Percentiles rank a stretch among this genome's conserved stretches.
Conservation (phyloP, 2,797 vertebrate genomes). For the Chelon auratus region DNA sequence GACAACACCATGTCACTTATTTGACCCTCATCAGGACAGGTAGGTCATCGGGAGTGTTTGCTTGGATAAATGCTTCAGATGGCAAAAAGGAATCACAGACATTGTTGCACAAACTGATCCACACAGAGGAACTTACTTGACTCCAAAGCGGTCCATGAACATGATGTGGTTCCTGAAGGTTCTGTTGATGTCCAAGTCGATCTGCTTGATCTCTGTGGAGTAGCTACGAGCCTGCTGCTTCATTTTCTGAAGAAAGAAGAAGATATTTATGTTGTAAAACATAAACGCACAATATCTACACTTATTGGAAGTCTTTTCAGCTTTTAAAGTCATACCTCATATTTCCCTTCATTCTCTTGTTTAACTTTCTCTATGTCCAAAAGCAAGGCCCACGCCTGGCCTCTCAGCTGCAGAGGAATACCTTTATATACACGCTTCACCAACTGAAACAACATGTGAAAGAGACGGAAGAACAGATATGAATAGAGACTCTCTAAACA, state of each 20-base stretch:
- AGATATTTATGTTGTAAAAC: neutral
- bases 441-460: slow-evolving; percentile 78
- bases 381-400: slow-evolving; percentile 89
- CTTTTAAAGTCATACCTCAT: slow-evolving; percentile 82
- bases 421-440: slow-evolving; percentile 90
- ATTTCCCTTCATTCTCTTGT: slow-evolving; percentile 87
- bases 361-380: slow-evolving; percentile 89
- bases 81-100: neutral
- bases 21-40: slow-evolving; percentile 9
- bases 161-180: slow-evolving; percentile 97
- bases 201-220: slow-evolving; percentile 94
- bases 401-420: slow-evolving; percentile 89
- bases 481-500: slow-evolving; percentile 8
- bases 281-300: neutral
- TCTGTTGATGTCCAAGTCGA: slow-evolving; percentile 93
- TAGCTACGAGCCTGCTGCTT: slow-evolving; percentile 89
- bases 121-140: slow-evolving; percentile 86
- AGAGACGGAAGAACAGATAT: slow-evolving; percentile 9
- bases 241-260: slow-evolving; percentile 86
- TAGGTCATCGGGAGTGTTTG: neutral
- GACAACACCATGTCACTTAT: slow-evolving; percentile 3
- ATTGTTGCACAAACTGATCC: neutral
- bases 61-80: neutral
- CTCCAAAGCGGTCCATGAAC: slow-evolving; percentile 95
- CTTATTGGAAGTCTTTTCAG: neutral